A percentile compares a stretch with the other conserved stretches of the same genome.
Evolutionary conservation across 2,797 vertebrate species (phyloP).

Genomic region (Brachyrhaphis roseni): DNA sequence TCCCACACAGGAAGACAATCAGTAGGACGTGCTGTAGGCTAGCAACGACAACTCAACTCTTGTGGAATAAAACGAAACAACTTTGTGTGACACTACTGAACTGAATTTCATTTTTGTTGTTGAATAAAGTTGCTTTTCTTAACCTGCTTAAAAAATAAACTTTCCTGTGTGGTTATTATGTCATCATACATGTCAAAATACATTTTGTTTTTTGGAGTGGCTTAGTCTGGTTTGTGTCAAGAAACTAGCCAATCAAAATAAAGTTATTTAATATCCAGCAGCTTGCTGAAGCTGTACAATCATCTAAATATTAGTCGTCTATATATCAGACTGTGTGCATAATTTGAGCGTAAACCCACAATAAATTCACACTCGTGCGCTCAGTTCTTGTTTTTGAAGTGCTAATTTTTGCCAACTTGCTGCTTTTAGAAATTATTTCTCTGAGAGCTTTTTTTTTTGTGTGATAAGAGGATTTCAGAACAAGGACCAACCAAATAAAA

Average conservation of each 20-base stretch:
- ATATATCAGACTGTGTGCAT: not conserved
- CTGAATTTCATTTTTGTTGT: constrained; percentile 68
- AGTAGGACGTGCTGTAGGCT: constrained; percentile 38
- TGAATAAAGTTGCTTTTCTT: constrained; percentile 80
- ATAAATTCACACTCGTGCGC: not conserved
- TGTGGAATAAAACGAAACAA: constrained; percentile 34
- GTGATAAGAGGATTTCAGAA: constrained; percentile 16
- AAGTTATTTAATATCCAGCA: not conserved
- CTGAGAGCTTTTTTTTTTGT: not conserved
- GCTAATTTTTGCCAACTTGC: not conserved
- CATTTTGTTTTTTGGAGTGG: too few relatives aligned
- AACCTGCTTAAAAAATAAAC: constrained; percentile 45
- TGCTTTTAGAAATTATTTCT: not conserved
- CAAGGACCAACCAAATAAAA: not conserved
- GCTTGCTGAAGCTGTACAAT: not conserved
- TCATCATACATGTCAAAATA: too few relatives aligned
- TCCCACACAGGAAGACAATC: constrained; percentile 75
- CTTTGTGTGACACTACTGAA: constrained; percentile 68
- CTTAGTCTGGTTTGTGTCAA: not conserved
- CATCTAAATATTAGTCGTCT: not conserved
- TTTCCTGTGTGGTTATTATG: not conserved
- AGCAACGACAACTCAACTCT: constrained; percentile 38
- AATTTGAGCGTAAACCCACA: not conserved
- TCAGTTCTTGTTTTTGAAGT: not conserved
- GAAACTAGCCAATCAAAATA: not conserved